Evolutionary conservation across 2,888 invertebrate species (phyloP), one percentile per base, ranked within the genome.

Genomic region (Caradrina clavipalpis): DNA sequence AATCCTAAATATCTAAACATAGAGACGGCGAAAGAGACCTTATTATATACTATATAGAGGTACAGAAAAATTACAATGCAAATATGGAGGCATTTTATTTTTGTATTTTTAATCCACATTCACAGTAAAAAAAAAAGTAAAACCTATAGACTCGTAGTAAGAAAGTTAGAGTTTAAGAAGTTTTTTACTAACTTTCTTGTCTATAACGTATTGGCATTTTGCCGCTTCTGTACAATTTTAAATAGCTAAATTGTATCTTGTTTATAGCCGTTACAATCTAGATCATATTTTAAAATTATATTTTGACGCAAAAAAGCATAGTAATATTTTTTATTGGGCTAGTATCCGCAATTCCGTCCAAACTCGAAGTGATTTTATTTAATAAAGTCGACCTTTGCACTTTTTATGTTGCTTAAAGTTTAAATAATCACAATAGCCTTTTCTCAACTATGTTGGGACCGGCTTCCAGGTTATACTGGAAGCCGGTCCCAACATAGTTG

Each of bases 101-200:
- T 42, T 42, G 15, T 42, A 4, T 42, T 19, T 42, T 51, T 6
- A 1, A 45, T 58, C 1, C 15, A 22, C 10, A 55, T 17, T 10
- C 35, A 45, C 5, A 10, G 2, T 26, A 5, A 39, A n/a, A 54
- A 1, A 8, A 50, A 61, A n/a, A 26, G 4, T 10, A 15, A 42
- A 1, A 42, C 13, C 42, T 47, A 8, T 49, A 1, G 2, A 26
- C 10, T 19, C 3, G 13, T 31, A 6, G 17, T 6, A 51, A 45
- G 2, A 22, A 63, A 26, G 1, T 19, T 8, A n/a, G 17, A 47
- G 13, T 42, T 62, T 21, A 22, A 19, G 7, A 70, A 56, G 22
- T 71, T 63, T 60, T 17, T 17, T 6, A 50, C 15, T 13, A 22
- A 56, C 42, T 45, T 69, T 69, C 11, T 17, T 3, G 19, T 13